These are phyloP conservation scores for Cynopterus brachyotis DNA, from an alignment of 2,113 vertebrate genomes.

Conservation along the genomic window DNA sequence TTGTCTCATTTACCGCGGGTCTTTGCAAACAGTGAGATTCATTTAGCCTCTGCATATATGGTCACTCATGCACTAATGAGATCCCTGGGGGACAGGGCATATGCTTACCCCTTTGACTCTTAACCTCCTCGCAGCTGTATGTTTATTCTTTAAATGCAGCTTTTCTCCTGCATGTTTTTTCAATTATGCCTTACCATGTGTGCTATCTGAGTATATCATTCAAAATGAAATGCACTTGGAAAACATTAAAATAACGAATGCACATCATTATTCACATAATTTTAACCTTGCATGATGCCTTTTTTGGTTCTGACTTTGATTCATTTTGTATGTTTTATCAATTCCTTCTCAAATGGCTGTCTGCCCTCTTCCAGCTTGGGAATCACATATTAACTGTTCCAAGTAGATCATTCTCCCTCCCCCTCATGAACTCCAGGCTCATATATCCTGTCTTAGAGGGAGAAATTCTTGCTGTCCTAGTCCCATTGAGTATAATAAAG, in stretches of 20 bases:
- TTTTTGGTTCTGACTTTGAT: conserved; percentile 78
- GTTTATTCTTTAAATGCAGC: conserved; percentile 86
- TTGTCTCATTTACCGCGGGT: conserved; percentile 84
- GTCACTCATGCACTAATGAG: conserved; percentile 87
- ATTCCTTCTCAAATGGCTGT: conserved; percentile 58
- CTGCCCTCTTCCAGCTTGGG: conserved; percentile 57
- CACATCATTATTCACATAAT: conserved; percentile 86
- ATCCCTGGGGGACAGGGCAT: conserved; percentile 84
- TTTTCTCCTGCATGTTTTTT: conserved; percentile 86
- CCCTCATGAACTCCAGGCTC: background rate
- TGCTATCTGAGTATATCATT: conserved; percentile 85
- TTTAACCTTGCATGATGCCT: conserved; percentile 82
- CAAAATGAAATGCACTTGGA: conserved; percentile 88
- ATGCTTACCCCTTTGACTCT: conserved; percentile 85
- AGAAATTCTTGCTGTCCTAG: background rate
- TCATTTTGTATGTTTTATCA: conserved; percentile 82
- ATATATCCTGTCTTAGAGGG: background rate
- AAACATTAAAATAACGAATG: conserved; percentile 89
- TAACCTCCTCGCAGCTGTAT: conserved; percentile 86
- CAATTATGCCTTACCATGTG: conserved; percentile 88
- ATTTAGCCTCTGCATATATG: conserved; percentile 85
- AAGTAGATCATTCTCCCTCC: background rate
- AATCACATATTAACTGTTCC: conserved; percentile 25
- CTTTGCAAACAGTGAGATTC: conserved; percentile 84
- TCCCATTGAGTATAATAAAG: background rate